Conservation (phyloP, 37 sponge, comb jelly and placozoan species). For the Haliclona indistincta region DNA sequence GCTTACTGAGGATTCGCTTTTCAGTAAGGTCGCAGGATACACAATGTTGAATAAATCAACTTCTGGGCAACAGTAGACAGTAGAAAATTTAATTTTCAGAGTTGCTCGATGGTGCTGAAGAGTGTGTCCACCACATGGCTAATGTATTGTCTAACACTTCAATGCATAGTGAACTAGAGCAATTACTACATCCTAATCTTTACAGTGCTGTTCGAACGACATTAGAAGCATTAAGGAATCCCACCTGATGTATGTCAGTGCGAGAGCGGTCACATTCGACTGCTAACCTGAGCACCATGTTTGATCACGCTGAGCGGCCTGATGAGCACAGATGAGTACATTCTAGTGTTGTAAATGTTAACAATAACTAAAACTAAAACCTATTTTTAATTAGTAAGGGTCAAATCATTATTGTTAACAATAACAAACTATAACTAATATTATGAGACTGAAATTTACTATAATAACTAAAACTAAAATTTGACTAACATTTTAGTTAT, state of each 20-base stretch:
- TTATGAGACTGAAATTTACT: no score
- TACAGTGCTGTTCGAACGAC: conserved; percentile 13
- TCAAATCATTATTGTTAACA: no score
- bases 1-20: conserved; percentile 7
- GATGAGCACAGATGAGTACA: no score
- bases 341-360: no score
- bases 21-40: conserved; percentile 25
- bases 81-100: conserved; percentile 11
- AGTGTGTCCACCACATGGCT: conserved; percentile 23
- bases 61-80: conserved; percentile 8
- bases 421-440: no score
- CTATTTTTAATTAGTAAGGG: no score
- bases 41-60: conserved; percentile 25
- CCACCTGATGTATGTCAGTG: conserved; percentile 14
- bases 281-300: conserved; percentile 8
- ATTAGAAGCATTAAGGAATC: not conserved
- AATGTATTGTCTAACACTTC: not conserved
- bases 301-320: conserved; percentile 30
- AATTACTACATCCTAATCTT: conserved; percentile 20
- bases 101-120: conserved; percentile 31
- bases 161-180: conserved; percentile 22
- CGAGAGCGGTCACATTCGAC: conserved; percentile 29
- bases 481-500: no score
- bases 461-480: no score
- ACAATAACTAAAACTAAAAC: no score